Evolutionary conservation across 2,113 vertebrate genomes (phyloP).

Genomic region (Neogale vison): DNA sequence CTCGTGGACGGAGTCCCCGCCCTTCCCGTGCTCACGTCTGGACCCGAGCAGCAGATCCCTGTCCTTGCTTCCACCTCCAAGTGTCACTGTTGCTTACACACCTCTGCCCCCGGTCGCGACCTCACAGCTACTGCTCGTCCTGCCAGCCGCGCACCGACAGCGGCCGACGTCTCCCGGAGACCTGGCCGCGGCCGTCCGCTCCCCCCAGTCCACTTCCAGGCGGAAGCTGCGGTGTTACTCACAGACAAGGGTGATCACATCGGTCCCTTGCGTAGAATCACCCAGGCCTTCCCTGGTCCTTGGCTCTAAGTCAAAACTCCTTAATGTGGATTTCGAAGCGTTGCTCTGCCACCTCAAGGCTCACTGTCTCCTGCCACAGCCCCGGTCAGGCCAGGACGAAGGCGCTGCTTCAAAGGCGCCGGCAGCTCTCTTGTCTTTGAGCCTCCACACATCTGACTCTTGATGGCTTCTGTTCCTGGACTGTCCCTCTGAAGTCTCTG

Average conservation of each 20-base stretch:
- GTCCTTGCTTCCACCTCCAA: no score
- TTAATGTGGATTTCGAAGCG: accelerated
- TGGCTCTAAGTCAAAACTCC: accelerated
- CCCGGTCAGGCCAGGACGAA: accelerated
- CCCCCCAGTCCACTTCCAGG: background rate
- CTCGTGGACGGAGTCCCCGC: accelerated
- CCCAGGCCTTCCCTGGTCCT: background rate
- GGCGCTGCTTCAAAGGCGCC: background rate
- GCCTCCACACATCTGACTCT: no score
- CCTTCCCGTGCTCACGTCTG: accelerated
- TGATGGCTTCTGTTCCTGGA: background rate
- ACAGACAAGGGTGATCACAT: no score
- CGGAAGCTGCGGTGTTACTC: background rate
- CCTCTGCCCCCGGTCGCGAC: background rate
- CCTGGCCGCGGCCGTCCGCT: accelerated
- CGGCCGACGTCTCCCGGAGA: accelerated
- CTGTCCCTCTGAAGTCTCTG: accelerated
- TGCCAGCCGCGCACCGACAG: accelerated
- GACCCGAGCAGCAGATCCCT: background rate
- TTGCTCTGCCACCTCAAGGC: accelerated
- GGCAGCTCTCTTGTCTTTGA: background rate
- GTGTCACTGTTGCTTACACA: accelerated
- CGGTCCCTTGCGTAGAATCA: background rate
- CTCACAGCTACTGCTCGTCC: background rate
- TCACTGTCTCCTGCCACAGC: accelerated